A percentile compares a stretch with the other conserved stretches of the same genome.
phyloP scores from a whole-genome alignment of 2,797 vertebrate genomes.

The Gallinago solitaria region DNA sequence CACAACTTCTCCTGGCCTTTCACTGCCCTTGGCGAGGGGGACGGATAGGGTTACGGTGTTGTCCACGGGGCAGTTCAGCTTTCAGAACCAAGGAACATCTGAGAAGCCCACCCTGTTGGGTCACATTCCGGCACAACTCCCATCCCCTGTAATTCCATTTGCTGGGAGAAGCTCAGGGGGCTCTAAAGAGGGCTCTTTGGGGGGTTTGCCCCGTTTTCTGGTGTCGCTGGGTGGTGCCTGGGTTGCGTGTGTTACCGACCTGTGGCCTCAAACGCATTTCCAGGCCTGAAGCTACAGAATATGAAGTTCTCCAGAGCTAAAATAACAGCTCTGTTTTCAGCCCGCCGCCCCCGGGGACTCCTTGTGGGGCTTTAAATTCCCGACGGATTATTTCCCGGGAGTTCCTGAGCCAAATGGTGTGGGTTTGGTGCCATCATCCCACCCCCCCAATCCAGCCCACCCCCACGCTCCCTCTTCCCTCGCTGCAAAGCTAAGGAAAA shows the following conservation, averaged over 20 bases:
- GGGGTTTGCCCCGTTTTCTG: background rate
- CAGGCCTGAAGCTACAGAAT: background rate
- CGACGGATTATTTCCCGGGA: background rate
- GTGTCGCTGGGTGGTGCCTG: too few relatives aligned
- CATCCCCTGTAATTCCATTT: background rate
- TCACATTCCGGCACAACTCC: background rate
- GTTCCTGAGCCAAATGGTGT: background rate
- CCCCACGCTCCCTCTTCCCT: background rate
- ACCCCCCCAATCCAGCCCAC: background rate
- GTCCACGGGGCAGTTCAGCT: slow-evolving; percentile 23
- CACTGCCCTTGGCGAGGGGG: background rate
- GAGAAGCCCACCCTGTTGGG: background rate
- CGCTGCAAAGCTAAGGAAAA: accelerated
- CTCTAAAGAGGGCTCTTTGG: background rate
- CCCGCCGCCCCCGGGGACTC: background rate
- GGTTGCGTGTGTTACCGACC: too few relatives aligned
- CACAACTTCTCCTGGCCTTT: slow-evolving; percentile 17
- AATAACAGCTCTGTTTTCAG: background rate
- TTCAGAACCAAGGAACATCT: background rate
- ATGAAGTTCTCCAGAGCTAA: background rate
- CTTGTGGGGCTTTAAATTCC: background rate
- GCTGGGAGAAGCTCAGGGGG: background rate
- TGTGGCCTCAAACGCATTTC: background rate
- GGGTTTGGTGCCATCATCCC: background rate
- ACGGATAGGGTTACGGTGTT: background rate